These are phyloP conservation scores for Agonopterix alstromeriana DNA, from an alignment of 2,888 invertebrate genomes.

Conservation along the genomic window DNA sequence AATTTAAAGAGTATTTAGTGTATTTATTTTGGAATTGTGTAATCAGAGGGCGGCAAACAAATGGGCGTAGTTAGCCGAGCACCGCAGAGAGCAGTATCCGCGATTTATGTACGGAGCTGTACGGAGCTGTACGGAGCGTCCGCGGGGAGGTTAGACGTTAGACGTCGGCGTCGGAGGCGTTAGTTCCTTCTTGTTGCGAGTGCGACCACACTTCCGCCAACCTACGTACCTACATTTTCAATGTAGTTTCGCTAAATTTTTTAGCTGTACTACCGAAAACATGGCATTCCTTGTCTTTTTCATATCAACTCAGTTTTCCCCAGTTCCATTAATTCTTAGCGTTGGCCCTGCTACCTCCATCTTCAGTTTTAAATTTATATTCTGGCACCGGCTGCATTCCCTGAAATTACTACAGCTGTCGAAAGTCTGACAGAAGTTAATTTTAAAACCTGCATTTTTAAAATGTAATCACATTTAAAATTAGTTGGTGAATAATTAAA, in stretches of 20 bases:
- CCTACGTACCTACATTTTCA: too few species aligned
- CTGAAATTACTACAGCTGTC: too few species aligned
- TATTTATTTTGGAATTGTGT: constrained; percentile 36
- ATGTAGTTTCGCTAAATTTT: too few species aligned
- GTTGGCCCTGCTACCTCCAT: too few species aligned
- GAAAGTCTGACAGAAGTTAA: neutral
- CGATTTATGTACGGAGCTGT: constrained; percentile 53
- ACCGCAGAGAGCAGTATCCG: constrained; percentile 65
- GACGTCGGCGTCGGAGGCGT: neutral
- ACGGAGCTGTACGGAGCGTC: constrained; percentile 9
- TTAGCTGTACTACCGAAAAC: too few species aligned
- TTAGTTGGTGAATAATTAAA: neutral
- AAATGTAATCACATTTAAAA: neutral
- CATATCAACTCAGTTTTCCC: too few species aligned
- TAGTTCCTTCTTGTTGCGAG: neutral
- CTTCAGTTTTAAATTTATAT: too few species aligned
- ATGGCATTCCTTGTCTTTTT: too few species aligned
- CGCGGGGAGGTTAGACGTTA: constrained; percentile 2
- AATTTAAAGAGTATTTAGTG: constrained; percentile 10
- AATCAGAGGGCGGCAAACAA: constrained; percentile 66
- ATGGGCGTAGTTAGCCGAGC: constrained; percentile 56
- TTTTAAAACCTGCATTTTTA: neutral
- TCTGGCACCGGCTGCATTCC: too few species aligned
- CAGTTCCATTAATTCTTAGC: too few species aligned
- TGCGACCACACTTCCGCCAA: neutral